A percentile compares a stretch with the other conserved stretches of the same genome.
phyloP scores from a whole-genome alignment of 2,113 vertebrate genomes.

The Nerophis lumbriciformis region DNA sequence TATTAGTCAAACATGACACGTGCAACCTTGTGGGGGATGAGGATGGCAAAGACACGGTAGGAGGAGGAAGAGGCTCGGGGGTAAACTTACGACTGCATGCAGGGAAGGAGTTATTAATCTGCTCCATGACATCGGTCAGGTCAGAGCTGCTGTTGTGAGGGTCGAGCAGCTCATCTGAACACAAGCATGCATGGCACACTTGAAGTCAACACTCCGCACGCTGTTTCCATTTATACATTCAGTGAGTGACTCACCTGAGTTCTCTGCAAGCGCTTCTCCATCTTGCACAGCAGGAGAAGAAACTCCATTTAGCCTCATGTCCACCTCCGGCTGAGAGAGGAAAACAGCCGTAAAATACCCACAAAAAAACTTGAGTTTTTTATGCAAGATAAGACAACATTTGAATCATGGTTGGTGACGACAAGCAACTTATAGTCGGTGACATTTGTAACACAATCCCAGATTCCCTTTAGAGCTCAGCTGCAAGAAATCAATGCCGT shows the following conservation, averaged over 20 bases:
- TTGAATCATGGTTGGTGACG: not conserved
- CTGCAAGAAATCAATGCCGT: constrained; percentile 35
- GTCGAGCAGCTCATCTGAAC: constrained; percentile 81
- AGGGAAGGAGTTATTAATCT: constrained; percentile 93
- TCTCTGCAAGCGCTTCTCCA: constrained; percentile 70
- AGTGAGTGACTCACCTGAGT: constrained; percentile 73
- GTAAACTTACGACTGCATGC: constrained; percentile 86
- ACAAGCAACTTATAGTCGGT: constrained; percentile 21
- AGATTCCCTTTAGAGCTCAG: constrained; percentile 28
- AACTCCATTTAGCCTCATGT: constrained; percentile 81
- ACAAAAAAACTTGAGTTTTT: not conserved
- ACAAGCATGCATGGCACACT: constrained; percentile 12
- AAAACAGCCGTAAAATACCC: not conserved
- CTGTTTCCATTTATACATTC: not conserved
- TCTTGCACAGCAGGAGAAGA: constrained; percentile 79
- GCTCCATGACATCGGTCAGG: constrained; percentile 93
- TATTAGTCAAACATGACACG: not conserved
- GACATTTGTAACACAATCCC: constrained; percentile 35
- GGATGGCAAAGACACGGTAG: constrained; percentile 18
- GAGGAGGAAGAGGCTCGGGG: not conserved
- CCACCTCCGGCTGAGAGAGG: constrained; percentile 79
- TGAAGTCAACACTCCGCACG: not conserved
- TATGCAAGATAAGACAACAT: not conserved
- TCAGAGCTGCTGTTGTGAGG: constrained; percentile 83
- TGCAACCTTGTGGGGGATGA: constrained; percentile 15